Evolutionary conservation across 1,140 invertebrate species (phyloP).

Genomic region (Solenopsis fugax): DNA sequence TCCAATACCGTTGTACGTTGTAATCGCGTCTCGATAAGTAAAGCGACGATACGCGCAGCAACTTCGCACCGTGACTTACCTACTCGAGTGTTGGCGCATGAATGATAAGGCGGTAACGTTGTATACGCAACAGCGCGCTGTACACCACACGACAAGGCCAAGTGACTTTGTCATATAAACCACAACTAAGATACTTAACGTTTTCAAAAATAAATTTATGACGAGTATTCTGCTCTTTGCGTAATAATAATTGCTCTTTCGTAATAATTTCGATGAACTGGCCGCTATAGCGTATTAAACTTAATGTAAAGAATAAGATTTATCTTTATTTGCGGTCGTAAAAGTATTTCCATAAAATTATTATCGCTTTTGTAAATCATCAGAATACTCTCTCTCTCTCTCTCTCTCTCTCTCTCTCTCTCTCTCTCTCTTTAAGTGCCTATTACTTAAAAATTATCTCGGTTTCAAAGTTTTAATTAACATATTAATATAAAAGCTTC

Average conservation of each 20-base stretch:
- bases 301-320: slow-evolving; percentile 10
- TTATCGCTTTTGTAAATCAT: background rate
- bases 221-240: background rate
- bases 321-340: background rate
- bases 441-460: background rate
- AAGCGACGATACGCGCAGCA: background rate
- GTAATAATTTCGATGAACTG: background rate
- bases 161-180: background rate
- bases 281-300: background rate
- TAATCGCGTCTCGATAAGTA: background rate
- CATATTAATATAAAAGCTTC: background rate
- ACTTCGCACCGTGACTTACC: background rate
- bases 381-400: too few species aligned
- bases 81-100: background rate
- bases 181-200: background rate
- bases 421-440: background rate
- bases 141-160: background rate
- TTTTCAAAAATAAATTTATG: background rate
- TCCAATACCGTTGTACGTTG: background rate
- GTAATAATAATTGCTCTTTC: background rate
- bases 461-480: background rate
- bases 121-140: background rate
- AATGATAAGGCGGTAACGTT: background rate
- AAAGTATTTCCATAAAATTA: background rate
- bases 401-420: too few species aligned